phyloP scores from a whole-genome alignment of 2,888 invertebrate genomes.

The Fabriciana adippe region DNA sequence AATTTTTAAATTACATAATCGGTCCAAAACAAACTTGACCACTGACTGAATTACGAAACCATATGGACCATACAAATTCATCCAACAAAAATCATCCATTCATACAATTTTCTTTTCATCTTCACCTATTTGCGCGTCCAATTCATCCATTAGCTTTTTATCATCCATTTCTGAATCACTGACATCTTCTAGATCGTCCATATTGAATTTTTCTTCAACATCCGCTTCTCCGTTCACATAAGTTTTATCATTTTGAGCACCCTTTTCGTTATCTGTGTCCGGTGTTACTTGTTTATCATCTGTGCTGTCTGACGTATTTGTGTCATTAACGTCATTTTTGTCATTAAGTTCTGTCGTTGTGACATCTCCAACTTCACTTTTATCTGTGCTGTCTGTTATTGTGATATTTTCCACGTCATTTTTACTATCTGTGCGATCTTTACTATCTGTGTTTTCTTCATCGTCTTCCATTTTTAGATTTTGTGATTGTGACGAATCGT shows the following conservation, averaged over 20 bases:
- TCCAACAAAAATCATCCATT: neutral
- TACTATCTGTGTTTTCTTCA: neutral
- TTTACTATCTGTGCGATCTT: neutral
- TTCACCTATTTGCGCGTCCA: slow-evolving; percentile 47
- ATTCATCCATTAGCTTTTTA: slow-evolving; percentile 47
- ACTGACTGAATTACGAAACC: no score
- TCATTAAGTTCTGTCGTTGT: neutral
- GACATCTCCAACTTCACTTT: neutral
- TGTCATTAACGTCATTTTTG: neutral
- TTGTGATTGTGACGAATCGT: neutral
- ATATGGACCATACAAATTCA: no score
- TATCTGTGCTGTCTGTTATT: neutral
- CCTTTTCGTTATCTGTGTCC: neutral
- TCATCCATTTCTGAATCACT: slow-evolving; percentile 53
- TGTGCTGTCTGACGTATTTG: neutral
- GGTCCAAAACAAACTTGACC: no score
- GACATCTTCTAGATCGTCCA: slow-evolving; percentile 46
- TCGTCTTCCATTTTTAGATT: neutral
- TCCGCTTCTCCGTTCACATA: slow-evolving; percentile 25
- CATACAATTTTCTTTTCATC: slow-evolving; percentile 6
- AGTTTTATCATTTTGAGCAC: neutral
- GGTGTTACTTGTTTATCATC: neutral
- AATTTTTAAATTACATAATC: no score
- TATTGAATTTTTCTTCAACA: slow-evolving; percentile 37
- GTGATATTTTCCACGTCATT: neutral